These are phyloP conservation scores for Pipa parva DNA, from an alignment of 2,113 vertebrate species.

Conservation along the genomic window DNA sequence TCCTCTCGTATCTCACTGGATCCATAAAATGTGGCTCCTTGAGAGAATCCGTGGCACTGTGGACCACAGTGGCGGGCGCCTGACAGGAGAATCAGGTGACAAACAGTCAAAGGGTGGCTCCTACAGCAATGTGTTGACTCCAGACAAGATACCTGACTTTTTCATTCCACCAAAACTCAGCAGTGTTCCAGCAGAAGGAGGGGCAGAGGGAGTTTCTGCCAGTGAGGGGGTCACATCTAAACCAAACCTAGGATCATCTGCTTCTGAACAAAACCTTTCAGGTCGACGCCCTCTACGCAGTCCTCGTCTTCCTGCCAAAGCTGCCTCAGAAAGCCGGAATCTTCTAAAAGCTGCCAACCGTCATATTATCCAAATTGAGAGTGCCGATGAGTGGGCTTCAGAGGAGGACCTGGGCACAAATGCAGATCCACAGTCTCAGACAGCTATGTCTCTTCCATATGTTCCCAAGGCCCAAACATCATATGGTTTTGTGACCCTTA, in stretches of 20 bases:
- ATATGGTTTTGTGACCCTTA: conserved; percentile 86
- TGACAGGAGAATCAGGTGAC: conserved; percentile 61
- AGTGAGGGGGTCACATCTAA: conserved; percentile 50
- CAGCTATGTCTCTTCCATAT: conserved; percentile 84
- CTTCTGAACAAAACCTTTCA: conserved; percentile 72
- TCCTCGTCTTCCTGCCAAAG: conserved; percentile 73
- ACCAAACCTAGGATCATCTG: conserved; percentile 58
- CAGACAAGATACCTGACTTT: conserved; percentile 94
- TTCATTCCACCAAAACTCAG: conserved; percentile 92
- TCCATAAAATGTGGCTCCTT: conserved; percentile 82
- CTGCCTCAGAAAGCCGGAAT: conserved; percentile 73
- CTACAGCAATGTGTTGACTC: conserved; percentile 93
- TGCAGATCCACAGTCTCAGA: conserved; percentile 80
- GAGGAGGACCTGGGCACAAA: conserved; percentile 67
- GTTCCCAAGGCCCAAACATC: conserved; percentile 92
- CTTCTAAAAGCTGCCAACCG: conserved; percentile 75
- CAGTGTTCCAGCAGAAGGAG: conserved; percentile 62
- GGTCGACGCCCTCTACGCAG: conserved; percentile 68
- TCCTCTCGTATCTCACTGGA: conserved; percentile 14
- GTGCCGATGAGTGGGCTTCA: conserved; percentile 73
- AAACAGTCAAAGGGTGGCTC: conserved; percentile 59
- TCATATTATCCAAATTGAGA: conserved; percentile 94
- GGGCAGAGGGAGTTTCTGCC: conserved; percentile 37
- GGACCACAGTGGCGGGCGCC: conserved; percentile 65
- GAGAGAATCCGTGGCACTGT: conserved; percentile 86